These are phyloP conservation scores for Porphyrio hochstetteri DNA, from an alignment of 2,113 vertebrate genomes.

Conservation along the genomic window DNA sequence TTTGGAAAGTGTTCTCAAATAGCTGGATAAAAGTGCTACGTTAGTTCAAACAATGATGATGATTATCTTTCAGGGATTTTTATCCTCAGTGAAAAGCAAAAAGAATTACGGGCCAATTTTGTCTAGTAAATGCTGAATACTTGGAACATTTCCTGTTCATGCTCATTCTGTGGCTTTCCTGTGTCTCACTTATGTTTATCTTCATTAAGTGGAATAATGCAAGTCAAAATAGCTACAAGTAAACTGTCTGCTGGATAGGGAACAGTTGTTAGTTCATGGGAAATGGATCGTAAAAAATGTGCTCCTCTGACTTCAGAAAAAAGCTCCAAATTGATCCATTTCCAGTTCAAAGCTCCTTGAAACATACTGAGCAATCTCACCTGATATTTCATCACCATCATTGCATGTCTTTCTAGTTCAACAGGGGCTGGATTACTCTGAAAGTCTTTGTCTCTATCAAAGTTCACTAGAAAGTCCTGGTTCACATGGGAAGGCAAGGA, in stretches of 20 bases:
- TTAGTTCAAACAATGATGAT: conserved; percentile 50
- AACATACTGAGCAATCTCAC: conserved; percentile 26
- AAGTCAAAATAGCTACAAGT: conserved; percentile 70
- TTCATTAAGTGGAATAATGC: conserved; percentile 68
- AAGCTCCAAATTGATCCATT: conserved; percentile 48
- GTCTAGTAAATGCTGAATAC: conserved; percentile 56
- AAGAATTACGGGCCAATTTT: conserved; percentile 60
- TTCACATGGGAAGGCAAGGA: neutral
- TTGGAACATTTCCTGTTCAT: conserved; percentile 48
- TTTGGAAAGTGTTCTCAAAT: conserved; percentile 41
- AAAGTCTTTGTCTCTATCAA: conserved; percentile 3
- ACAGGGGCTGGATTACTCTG: neutral
- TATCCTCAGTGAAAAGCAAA: conserved; percentile 43
- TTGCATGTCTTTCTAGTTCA: neutral
- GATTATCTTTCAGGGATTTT: conserved; percentile 60
- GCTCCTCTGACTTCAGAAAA: conserved; percentile 45
- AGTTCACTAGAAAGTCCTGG: neutral
- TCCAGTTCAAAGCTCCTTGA: conserved; percentile 53
- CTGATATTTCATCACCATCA: conserved; percentile 41
- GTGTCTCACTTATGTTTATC: conserved; percentile 70
- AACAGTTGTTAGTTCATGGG: conserved; percentile 62
- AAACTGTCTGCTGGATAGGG: conserved; percentile 63
- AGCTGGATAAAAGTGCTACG: conserved; percentile 4
- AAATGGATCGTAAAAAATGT: conserved; percentile 56
- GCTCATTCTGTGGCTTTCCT: conserved; percentile 62